phyloP scores from a whole-genome alignment of 2,888 invertebrate genomes.

The Morpho helenor region DNA sequence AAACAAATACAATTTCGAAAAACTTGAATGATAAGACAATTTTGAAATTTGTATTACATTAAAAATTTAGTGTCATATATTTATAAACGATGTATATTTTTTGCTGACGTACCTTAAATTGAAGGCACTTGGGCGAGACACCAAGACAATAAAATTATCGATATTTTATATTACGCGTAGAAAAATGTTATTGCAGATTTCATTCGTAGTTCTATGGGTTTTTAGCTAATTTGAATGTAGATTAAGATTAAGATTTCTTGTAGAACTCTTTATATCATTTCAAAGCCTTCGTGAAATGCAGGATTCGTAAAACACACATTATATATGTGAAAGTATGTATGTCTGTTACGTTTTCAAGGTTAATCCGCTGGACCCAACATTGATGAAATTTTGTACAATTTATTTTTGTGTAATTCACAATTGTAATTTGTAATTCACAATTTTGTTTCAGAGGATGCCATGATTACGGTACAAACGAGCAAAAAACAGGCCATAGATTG shows the following conservation, averaged over 20 bases:
- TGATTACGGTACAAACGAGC: background rate
- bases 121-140: slow-evolving; percentile 46
- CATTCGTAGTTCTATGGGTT: slow-evolving; percentile 4
- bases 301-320: too few species aligned
- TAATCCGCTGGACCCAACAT: too few species aligned
- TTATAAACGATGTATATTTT: background rate
- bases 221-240: background rate
- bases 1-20: too few species aligned
- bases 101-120: slow-evolving; percentile 40
- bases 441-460: slow-evolving; percentile 1
- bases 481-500: background rate
- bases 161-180: slow-evolving; percentile 30
- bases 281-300: too few species aligned
- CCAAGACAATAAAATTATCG: slow-evolving; percentile 60
- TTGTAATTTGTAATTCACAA: too few species aligned
- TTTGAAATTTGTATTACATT: background rate
- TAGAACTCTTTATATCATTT: too few species aligned
- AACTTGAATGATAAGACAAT: too few species aligned
- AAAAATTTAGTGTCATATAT: background rate
- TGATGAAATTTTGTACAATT: too few species aligned
- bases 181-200: slow-evolving; percentile 16
- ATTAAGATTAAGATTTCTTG: too few species aligned
- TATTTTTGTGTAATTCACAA: too few species aligned
- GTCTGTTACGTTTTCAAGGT: too few species aligned
- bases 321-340: too few species aligned